A percentile compares a stretch with the other conserved stretches of the same genome.
Evolutionary conservation across 2,888 invertebrate genomes (phyloP).

Genomic region (Pinctada fucata): DNA sequence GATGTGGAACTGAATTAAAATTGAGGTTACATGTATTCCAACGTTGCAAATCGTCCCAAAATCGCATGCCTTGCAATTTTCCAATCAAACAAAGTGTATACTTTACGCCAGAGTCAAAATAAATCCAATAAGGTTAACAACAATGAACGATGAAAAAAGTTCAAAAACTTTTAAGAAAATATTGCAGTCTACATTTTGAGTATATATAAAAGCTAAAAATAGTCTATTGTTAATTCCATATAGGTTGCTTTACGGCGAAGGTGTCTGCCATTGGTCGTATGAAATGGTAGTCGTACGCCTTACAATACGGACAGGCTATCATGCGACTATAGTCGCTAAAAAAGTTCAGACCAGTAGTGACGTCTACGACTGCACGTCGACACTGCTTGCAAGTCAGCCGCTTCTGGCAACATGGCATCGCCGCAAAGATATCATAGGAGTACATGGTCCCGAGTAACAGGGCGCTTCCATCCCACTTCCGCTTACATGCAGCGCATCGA

Average conservation of each 20-base stretch:
- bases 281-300: constrained; percentile 93
- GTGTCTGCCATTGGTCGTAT: constrained; percentile 86
- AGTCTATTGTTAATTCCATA: constrained; percentile 59
- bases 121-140: neutral
- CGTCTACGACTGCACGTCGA: constrained; percentile 90
- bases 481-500: constrained; percentile 71
- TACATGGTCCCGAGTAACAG: constrained; percentile 98
- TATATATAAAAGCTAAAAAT: constrained; percentile 21
- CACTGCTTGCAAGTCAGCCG: constrained; percentile 96
- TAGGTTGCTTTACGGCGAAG: constrained; percentile 63
- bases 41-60: neutral
- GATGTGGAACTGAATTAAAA: neutral
- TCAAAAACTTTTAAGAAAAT: neutral
- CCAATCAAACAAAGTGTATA: too few species aligned
- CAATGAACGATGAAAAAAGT: constrained; percentile 1
- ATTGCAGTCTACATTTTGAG: constrained; percentile 22
- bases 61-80: neutral
- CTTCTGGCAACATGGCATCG: constrained; percentile 96
- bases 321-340: constrained; percentile 93
- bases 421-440: constrained; percentile 98
- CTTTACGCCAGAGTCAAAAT: too few species aligned
- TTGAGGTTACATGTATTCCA: too few species aligned
- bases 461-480: constrained; percentile 86
- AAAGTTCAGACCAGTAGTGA: constrained; percentile 89
- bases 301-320: constrained; percentile 94